A percentile compares a stretch with the other conserved stretches of the same genome.
Conservation (phyloP, 92 coral and sea anemone genomes). For the Micromussa lordhowensis region DNA sequence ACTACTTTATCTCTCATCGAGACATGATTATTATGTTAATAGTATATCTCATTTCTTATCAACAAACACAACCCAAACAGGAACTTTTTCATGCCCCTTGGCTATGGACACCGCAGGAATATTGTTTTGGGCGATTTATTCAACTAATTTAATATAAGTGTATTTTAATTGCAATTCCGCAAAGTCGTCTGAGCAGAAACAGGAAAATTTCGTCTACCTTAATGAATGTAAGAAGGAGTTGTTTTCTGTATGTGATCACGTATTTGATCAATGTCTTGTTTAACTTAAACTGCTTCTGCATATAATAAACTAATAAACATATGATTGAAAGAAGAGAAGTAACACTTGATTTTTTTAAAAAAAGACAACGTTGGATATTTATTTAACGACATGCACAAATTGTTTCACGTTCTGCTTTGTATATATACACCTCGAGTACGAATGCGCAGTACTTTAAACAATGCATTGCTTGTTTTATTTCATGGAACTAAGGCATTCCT, state of each 20-base stretch:
- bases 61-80: constrained; percentile 5
- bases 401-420: neutral
- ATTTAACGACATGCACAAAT: neutral
- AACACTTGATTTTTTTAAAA: neutral
- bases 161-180: constrained; percentile 29
- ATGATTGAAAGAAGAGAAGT: neutral
- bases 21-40: constrained; percentile 14
- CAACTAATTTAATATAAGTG: neutral
- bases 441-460: neutral
- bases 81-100: constrained; percentile 19
- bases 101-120: neutral
- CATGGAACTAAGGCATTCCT: neutral
- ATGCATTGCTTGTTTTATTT: neutral
- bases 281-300: neutral
- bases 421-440: neutral
- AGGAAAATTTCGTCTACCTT: neutral
- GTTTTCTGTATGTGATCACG: neutral
- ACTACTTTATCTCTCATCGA: constrained; percentile 2
- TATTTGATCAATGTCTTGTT: neutral
- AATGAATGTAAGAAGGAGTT: neutral
- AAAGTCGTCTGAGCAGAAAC: constrained; percentile 23
- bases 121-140: neutral
- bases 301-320: neutral
- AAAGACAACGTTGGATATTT: neutral
- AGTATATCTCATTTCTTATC: neutral